These are phyloP conservation scores for Eidolon helvum DNA, from an alignment of 2,113 vertebrate genomes.

Conservation along the genomic window DNA sequence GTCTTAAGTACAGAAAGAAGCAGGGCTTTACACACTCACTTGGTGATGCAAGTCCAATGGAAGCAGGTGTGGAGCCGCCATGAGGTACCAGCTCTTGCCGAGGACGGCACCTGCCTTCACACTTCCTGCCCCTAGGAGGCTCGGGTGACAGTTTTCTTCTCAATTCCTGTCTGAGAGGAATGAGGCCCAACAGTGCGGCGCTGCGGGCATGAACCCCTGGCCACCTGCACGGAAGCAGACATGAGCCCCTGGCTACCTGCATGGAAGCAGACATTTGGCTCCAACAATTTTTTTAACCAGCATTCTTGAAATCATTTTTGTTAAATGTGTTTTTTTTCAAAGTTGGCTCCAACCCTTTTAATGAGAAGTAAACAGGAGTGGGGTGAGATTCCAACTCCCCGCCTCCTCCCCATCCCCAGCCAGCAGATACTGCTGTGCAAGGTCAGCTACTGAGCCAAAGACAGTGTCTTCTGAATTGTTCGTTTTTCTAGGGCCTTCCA, in stretches of 20 bases:
- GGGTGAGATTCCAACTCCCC: not conserved
- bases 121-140: not conserved
- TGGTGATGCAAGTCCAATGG: fast-evolving
- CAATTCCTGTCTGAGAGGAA: not conserved
- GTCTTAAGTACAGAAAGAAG: not conserved
- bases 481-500: not conserved
- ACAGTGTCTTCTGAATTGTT: fast-evolving
- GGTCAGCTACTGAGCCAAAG: not conserved
- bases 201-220: not conserved
- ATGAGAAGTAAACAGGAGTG: not conserved
- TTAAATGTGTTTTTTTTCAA: no score
- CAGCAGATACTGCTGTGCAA: fast-evolving
- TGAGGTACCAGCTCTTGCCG: not conserved
- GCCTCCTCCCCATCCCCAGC: not conserved
- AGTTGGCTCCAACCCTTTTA: not conserved
- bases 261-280: no score
- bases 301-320: no score
- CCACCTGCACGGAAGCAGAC: no score
- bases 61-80: not conserved
- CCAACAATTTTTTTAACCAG: no score
- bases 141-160: not conserved
- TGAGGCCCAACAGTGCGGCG: fast-evolving
- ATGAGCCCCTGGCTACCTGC: no score
- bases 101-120: not conserved
- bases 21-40: not conserved